phyloP scores from a whole-genome alignment of 2,797 vertebrate species.

The Mus minutoides region DNA sequence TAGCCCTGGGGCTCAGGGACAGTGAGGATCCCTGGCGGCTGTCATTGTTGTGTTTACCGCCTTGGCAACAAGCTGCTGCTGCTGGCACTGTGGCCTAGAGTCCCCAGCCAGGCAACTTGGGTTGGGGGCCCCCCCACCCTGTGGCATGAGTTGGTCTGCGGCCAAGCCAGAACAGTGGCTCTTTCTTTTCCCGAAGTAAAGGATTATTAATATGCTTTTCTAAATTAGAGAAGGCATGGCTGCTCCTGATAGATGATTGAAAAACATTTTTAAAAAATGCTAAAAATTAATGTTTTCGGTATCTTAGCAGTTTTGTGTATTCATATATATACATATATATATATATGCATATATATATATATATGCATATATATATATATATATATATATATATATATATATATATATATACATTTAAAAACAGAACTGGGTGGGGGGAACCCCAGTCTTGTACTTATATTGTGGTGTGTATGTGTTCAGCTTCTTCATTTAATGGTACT shows the following conservation, averaged over 20 bases:
- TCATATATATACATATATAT: too few relatives aligned
- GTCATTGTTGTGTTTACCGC: constrained; percentile 28
- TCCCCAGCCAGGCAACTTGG: constrained; percentile 36
- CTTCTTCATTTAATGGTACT: background rate
- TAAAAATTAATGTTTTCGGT: background rate
- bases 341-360: too few relatives aligned
- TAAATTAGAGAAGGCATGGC: constrained; percentile 43
- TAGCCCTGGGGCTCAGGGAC: background rate
- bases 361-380: too few relatives aligned
- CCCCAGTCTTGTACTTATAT: background rate
- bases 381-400: too few relatives aligned
- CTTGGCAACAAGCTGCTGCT: constrained; percentile 26
- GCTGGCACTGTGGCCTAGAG: background rate
- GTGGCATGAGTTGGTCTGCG: background rate
- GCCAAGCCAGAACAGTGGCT: background rate
- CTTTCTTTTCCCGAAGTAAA: constrained; percentile 50
- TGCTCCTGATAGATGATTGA: constrained; percentile 15
- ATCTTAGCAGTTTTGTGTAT: background rate
- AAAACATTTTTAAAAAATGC: background rate
- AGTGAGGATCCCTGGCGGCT: constrained; percentile 1
- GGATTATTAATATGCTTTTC: constrained; percentile 35
- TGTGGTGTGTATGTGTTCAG: background rate
- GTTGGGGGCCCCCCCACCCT: background rate
- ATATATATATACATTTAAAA: constrained; percentile 35
- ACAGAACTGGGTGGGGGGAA: constrained; percentile 9